Conservation (phyloP, 2,113 vertebrate species). For the Tiliqua scincoides region DNA sequence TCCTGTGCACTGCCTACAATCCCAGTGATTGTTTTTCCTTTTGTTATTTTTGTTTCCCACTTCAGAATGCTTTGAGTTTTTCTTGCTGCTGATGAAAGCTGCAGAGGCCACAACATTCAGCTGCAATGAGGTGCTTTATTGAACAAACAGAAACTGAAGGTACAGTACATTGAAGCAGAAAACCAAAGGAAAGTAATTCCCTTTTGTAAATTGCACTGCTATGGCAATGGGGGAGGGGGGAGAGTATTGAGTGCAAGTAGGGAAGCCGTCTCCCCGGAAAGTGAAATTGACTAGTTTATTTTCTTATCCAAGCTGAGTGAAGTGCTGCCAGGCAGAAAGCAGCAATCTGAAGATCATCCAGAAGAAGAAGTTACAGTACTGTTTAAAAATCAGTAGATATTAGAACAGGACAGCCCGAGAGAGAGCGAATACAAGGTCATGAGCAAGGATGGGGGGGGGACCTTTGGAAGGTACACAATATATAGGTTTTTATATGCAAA, state of each 20-base stretch:
- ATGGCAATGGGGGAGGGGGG: neutral
- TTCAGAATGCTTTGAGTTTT: slow-evolving; percentile 20
- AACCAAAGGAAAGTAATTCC: neutral
- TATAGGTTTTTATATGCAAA: too few species aligned
- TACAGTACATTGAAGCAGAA: neutral
- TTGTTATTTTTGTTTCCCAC: neutral
- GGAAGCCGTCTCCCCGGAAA: neutral
- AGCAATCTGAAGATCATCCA: neutral
- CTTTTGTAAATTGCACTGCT: slow-evolving; percentile 3
- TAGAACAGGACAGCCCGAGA: neutral
- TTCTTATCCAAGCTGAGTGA: slow-evolving; percentile 23
- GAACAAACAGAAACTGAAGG: slow-evolving; percentile 23
- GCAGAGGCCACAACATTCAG: neutral
- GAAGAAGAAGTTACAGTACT: too few species aligned
- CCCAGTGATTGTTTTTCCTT: neutral
- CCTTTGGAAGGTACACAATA: too few species aligned
- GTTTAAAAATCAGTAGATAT: neutral
- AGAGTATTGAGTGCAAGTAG: neutral
- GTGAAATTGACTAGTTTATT: slow-evolving; percentile 16
- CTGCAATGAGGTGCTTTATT: slow-evolving; percentile 24
- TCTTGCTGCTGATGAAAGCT: slow-evolving; percentile 7
- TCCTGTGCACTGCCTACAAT: neutral
- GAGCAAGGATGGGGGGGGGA: too few species aligned
- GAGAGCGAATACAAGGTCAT: neutral
- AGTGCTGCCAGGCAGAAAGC: neutral